These are phyloP conservation scores for Colletes gigas DNA, from an alignment of 1,140 invertebrate genomes.

Conservation along the genomic window DNA sequence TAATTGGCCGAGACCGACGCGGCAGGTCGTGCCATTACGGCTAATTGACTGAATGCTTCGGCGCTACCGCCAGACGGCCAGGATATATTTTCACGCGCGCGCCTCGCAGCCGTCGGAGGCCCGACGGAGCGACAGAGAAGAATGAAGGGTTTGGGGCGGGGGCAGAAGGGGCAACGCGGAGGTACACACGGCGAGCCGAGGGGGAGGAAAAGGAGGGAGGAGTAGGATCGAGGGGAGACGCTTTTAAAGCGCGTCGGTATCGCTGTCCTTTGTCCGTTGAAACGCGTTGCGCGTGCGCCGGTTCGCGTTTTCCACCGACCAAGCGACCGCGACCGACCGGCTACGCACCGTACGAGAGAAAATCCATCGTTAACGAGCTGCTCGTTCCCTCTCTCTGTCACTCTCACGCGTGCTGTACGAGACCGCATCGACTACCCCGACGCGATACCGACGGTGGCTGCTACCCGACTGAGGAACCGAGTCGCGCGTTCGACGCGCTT, in stretches of 20 bases:
- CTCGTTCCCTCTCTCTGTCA: conserved; percentile 6
- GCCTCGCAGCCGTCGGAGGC: conserved; percentile 7
- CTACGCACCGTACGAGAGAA: conserved; percentile 49
- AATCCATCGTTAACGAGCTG: conserved; percentile 59
- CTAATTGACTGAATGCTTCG: conserved; percentile 69
- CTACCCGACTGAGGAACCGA: conserved; percentile 70
- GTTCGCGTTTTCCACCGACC: conserved; percentile 10
- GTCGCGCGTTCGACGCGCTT: conserved; percentile 62
- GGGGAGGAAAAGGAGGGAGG: background rate
- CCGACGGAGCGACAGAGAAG: background rate
- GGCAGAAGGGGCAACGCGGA: background rate
- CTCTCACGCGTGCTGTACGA: conserved; percentile 29
- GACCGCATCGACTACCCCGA: conserved; percentile 17
- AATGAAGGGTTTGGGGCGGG: background rate
- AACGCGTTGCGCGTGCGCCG: conserved; percentile 32
- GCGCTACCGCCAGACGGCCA: conserved; percentile 55
- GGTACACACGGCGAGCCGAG: background rate
- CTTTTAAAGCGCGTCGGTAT: conserved; percentile 42
- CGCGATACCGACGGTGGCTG: conserved; percentile 63
- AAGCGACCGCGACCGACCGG: conserved; percentile 16
- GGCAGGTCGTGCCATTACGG: conserved; percentile 68
- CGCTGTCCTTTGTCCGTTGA: conserved; percentile 34
- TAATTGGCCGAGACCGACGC: conserved; percentile 69
- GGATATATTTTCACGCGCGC: conserved; percentile 62
- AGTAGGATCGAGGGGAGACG: background rate